These are phyloP conservation scores for Uria aalge DNA, from an alignment of 2,113 vertebrate species.

Conservation along the genomic window DNA sequence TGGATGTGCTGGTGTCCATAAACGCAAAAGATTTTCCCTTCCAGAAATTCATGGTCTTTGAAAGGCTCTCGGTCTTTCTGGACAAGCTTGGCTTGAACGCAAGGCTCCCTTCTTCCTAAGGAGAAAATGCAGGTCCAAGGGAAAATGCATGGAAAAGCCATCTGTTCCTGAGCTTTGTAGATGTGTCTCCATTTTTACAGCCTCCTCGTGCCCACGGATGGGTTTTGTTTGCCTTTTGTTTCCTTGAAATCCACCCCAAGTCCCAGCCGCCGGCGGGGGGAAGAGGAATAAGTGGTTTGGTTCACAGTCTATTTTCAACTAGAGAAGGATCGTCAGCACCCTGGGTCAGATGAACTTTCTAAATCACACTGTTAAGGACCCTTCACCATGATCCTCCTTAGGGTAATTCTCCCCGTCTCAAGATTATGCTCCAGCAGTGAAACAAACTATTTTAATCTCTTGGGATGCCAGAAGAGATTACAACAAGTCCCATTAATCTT, in stretches of 20 bases:
- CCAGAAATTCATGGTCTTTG: background rate
- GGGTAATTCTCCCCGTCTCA: slow-evolving; percentile 21
- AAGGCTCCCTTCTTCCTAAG: background rate
- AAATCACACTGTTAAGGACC: background rate
- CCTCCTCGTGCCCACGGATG: background rate
- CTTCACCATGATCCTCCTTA: background rate
- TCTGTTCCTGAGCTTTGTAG: background rate
- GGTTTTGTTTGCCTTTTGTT: background rate
- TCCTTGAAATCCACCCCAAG: background rate
- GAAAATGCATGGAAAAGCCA: background rate
- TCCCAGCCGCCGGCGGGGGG: background rate
- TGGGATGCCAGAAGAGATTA: background rate
- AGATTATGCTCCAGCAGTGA: slow-evolving; percentile 28
- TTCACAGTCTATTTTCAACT: background rate
- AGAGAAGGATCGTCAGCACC: background rate
- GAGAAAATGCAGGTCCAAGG: background rate
- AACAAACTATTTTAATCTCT: slow-evolving; percentile 56
- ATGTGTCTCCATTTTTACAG: background rate
- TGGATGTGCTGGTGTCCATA: background rate
- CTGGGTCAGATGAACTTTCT: background rate
- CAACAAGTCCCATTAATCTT: slow-evolving; percentile 15
- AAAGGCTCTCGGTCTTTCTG: background rate
- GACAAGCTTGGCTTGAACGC: background rate
- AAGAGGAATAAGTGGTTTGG: background rate
- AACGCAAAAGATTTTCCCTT: background rate